Base-by-base conservation (phyloP, 2,888 invertebrate species). In the Polyploca ridens region DNA sequence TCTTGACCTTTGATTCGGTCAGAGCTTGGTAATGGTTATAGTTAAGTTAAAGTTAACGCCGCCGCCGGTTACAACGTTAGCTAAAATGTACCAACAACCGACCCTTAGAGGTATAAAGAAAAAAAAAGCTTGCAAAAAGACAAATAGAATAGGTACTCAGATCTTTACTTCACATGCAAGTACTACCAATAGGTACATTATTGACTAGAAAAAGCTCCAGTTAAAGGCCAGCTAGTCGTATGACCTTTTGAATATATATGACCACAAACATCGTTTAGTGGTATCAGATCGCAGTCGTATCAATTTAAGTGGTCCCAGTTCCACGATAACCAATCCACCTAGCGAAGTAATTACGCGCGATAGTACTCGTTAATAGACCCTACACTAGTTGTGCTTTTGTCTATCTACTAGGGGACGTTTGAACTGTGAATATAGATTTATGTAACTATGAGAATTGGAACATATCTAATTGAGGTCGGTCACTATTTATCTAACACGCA, bases 221-320 rank as follows among this genome's bases (percentile, higher is more conserved):
- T 49, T 49, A 49, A 7, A 7, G 16, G 10, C 11, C 44, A 38
- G 10, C n/a, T 46, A n/a, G 7, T 49, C 6, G 49, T 16, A 16
- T 54, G 54, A 54, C 54, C 54, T 19, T 54, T 54, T 54, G 19
- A 19, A 54, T 54, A 54, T 19, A 7, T 19, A 19, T 13, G 38
- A 7, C 7, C 49, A 54, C 19, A 54, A 54, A 54, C 54, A 46
- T n/a, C 6, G 46, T 68, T 62, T 66, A 69, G 67, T 63, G 61
- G 58, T 64, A 66, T 65, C 58, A 61, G 62, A 66, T 65, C 64
- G 61, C 63, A 62, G 59, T 62, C 49, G 49, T 54, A 54, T 54
- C 54, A 54, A 19, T 54, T 54, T 54, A 54, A 54, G 54, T 54
- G 54, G 54, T 54, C 54, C 54, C 54, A 19, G 54, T 54, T 19